A percentile compares a stretch with the other conserved stretches of the same genome.
Conservation (phyloP, 2,113 vertebrate genomes). For the Spea multiplicata region DNA sequence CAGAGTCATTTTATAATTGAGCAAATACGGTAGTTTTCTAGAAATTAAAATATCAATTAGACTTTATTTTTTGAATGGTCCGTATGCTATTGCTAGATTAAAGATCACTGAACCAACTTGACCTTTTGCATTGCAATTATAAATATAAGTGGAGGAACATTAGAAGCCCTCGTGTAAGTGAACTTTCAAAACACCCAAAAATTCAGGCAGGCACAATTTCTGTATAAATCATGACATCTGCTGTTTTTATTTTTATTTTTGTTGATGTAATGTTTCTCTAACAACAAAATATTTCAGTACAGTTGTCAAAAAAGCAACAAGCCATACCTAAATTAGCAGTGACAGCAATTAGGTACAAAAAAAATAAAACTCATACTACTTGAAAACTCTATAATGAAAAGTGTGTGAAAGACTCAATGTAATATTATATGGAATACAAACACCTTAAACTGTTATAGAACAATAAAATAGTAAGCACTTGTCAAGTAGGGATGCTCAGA, state of each 20-base stretch:
- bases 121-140: conserved; percentile 3
- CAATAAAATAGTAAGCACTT: no score
- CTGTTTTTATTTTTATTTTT: no score
- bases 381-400: conserved; percentile 49
- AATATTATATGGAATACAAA: background rate
- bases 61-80: no score
- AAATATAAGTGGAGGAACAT: background rate
- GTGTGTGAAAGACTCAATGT: background rate
- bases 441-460: no score
- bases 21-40: no score
- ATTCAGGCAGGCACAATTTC: conserved; percentile 60
- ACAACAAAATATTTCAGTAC: conserved; percentile 61
- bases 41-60: no score
- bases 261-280: conserved; percentile 58
- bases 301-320: conserved; percentile 67
- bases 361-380: conserved; percentile 60
- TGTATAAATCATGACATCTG: conserved; percentile 73
- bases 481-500: no score
- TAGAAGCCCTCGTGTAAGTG: conserved; percentile 11
- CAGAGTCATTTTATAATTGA: no score
- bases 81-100: no score
- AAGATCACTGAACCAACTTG: no score
- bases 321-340: conserved; percentile 63
- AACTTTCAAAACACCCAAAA: conserved; percentile 16
- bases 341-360: conserved; percentile 75